Evolutionary conservation across 1,140 invertebrate genomes (phyloP), one percentile per base, ranked within the genome.

Genomic region (Zaprionus gabonicus): DNA sequence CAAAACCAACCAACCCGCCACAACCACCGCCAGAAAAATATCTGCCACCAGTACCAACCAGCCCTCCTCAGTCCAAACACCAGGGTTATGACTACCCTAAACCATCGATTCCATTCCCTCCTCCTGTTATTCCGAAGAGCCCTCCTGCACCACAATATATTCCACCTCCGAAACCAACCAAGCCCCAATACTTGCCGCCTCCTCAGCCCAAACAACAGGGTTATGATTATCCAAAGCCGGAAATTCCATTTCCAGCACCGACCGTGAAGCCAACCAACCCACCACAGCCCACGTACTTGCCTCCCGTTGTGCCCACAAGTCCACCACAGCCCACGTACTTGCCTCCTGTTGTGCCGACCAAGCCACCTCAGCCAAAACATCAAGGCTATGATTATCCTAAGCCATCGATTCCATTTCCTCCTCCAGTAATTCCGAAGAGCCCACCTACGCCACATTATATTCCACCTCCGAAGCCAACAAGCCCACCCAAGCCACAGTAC

Each of bases 91-190:
- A 74, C 9, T 88, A 88, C 25, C 85, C 90, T 7, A 83, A 77
- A 62, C 90, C 90, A 31, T 57, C 55, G n/a, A 72, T 85, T 44
- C 88, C 80, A 53, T 90, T 86, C 72, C 76, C 82, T 9, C 71
- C 82, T 34, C 73, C 73, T 44, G 34, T 71, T 17, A 49, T 34
- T 4, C 82, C 82, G 7, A 81, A 64, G 3, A 76, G 41, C 9
- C 79, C 70, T 3, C 78, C 64, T 12, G 38, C 55, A 5, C 81
- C 77, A 34, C 31, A 34, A 34, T 34, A 34, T 10, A 34, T 34
- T 4, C 66, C 70, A 17, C 76, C 78, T 3, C 78, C 78, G 0
- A 67, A 63, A 34, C 60, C 60, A 68, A 34, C 31, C 31, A 34
- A 34, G 60, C 72, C 62, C 15, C 56, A 71, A 46, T 71, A 65